Base-by-base conservation (phyloP, 1,140 invertebrate species). In the Caenorhabditis briggsae region DNA sequence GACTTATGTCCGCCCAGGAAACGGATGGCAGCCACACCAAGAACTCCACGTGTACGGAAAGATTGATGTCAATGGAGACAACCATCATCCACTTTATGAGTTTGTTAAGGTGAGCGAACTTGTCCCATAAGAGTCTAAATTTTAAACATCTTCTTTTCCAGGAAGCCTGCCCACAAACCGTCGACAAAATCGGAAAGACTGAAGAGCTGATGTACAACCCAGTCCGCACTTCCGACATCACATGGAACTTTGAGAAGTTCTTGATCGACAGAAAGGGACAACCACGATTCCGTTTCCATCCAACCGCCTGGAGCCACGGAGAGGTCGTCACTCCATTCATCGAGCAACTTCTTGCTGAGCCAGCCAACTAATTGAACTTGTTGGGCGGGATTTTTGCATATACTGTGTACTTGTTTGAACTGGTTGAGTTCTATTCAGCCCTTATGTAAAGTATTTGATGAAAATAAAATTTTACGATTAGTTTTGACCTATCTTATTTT, bases 181-280 rank as follows among this genome's bases (percentile, higher is more conserved):
- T 91, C 41, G 82, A 85, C 25, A 89, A 90, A 70, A 90, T 91
- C 58, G 90, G 90, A 7, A 91, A 91, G 82, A 84, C 90, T 8
- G 89, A 91, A 14, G 90, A 91, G 70, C 65, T 88, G 43, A 91
- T 91, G 83, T 91, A 91, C 88, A 91, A 91, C 65, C 90, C 90
- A 43, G 90, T 91, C 20, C 88, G 91, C 3, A 90, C 90, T n/a
- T 92, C 90, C 87, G 93, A 94, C 86, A 90, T 94, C 55, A 90
- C 91, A 55, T 94, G 93, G 93, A 94, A 94, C 91, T 94, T 93
- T 90, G 93, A 94, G 90, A 93, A 93, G 82, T 94, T 93, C 89
- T 90, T 94, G 14, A 90, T 93, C 14, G 90, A 92, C 82, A 88
- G 87, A 46, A 85, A 90, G 55, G 93, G 93, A 58, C 55, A 74